Evolutionary conservation across 2,797 vertebrate species (phyloP).

Genomic region (Emys orbicularis): DNA sequence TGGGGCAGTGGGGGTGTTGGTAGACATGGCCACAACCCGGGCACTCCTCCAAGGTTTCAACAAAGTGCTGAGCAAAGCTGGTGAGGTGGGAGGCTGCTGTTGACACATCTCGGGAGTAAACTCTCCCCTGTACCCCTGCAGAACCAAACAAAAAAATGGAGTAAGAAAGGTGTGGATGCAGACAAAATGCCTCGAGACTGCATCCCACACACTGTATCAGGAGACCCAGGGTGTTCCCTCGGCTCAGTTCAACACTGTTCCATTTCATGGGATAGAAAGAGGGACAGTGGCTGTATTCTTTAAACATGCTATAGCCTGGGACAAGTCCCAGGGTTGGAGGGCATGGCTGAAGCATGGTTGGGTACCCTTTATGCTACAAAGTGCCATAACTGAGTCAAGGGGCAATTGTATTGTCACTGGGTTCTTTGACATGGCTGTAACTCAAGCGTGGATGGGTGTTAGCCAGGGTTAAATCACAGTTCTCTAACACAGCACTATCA

Average conservation of each 20-base stretch:
- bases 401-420: neutral
- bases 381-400: neutral
- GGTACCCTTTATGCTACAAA: neutral
- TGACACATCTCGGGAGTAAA: neutral
- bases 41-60: conserved; percentile 9
- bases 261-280: neutral
- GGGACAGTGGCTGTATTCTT: neutral
- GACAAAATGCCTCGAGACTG: neutral
- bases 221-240: rapidly evolving
- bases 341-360: neutral
- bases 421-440: neutral
- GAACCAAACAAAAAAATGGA: conserved; percentile 49
- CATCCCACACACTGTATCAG: neutral
- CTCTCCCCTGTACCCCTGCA: conserved; percentile 39
- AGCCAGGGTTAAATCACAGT: neutral
- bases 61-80: neutral
- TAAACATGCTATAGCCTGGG: rapidly evolving
- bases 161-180: neutral
- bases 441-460: neutral
- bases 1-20: neutral
- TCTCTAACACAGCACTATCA: neutral
- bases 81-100: neutral
- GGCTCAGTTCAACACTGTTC: neutral
- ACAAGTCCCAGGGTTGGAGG: neutral
- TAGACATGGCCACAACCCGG: neutral